These are phyloP conservation scores for Pluvialis apricaria DNA, from an alignment of 2,113 vertebrate species.

Conservation along the genomic window DNA sequence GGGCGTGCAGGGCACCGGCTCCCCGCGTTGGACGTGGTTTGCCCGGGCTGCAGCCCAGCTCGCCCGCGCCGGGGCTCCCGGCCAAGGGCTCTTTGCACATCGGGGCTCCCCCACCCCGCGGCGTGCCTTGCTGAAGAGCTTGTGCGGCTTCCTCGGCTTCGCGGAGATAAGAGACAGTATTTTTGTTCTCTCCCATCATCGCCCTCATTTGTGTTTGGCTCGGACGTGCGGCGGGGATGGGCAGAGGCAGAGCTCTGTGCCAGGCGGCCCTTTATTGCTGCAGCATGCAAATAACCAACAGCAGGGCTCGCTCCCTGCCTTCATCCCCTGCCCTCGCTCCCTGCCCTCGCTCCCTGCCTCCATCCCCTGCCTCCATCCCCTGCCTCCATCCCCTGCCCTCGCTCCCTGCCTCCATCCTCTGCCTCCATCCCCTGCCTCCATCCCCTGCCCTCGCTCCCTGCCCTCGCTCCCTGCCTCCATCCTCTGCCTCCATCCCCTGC, in stretches of 20 bases:
- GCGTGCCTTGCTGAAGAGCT: background rate
- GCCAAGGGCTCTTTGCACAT: background rate
- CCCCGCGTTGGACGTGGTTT: accelerated
- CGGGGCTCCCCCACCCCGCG: accelerated
- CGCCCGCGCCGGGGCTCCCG: background rate
- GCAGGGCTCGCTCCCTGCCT: background rate
- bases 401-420: too few species aligned
- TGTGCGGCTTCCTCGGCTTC: too few species aligned
- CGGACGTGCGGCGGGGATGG: accelerated
- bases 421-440: too few species aligned
- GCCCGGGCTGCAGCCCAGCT: accelerated
- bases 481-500: too few species aligned
- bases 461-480: too few species aligned
- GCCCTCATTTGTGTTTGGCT: background rate
- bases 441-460: too few species aligned
- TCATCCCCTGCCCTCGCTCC: background rate
- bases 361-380: too few species aligned
- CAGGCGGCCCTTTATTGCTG: background rate
- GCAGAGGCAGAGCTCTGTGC: background rate
- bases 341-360: too few species aligned
- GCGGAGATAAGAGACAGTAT: background rate
- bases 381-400: too few species aligned
- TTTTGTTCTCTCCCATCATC: background rate
- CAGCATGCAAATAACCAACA: background rate
- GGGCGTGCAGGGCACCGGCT: background rate